These are phyloP conservation scores for Lucinisca nassula DNA, from an alignment of 2,888 invertebrate species.

Conservation along the genomic window DNA sequence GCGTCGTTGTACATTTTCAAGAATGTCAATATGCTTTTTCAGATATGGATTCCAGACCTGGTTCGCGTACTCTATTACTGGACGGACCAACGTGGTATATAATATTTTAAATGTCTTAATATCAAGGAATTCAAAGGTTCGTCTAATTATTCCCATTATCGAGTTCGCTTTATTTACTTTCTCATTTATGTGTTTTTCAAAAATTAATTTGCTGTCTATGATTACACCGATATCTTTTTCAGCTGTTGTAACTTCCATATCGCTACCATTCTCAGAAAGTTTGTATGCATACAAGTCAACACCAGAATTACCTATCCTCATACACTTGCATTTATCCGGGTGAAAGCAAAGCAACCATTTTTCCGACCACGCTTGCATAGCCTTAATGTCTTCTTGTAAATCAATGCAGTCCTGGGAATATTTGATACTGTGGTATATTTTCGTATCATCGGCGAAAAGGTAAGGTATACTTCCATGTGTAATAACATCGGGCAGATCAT, in stretches of 20 bases:
- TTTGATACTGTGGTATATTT: neutral
- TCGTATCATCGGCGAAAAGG: neutral
- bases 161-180: too few relatives aligned
- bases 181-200: neutral
- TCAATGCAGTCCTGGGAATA: neutral
- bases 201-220: neutral
- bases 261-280: neutral
- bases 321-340: neutral
- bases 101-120: neutral
- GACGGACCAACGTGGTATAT: neutral
- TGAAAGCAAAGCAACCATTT: neutral
- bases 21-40: too few relatives aligned
- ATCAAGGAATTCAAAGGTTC: neutral
- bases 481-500: neutral
- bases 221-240: neutral
- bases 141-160: neutral
- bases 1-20: neutral
- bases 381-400: neutral
- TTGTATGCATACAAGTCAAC: neutral
- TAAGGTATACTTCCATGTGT: neutral
- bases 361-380: neutral
- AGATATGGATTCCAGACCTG: neutral
- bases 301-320: neutral
- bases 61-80: neutral
- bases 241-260: neutral